These are phyloP conservation scores for Cyclargus thomasi DNA, from an alignment of 1,140 invertebrate species.

Conservation along the genomic window DNA sequence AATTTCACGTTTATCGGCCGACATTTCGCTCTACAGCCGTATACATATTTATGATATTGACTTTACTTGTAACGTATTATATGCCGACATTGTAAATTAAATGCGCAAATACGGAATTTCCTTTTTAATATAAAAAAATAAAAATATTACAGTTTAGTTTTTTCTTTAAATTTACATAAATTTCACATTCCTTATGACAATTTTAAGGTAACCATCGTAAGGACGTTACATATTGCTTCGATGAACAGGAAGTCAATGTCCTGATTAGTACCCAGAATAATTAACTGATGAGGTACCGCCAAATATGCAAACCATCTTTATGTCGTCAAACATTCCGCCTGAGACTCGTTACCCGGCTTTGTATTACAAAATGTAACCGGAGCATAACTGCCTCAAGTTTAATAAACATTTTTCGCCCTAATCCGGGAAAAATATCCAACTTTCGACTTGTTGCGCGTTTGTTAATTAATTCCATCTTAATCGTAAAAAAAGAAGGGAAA, in stretches of 20 bases:
- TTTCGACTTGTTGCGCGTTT: slow-evolving; percentile 14
- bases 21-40: slow-evolving; percentile 23
- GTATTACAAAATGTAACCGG: not conserved
- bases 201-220: no score
- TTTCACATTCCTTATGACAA: no score
- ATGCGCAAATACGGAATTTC: not conserved
- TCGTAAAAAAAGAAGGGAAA: slow-evolving; percentile 24
- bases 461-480: slow-evolving; percentile 24
- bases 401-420: slow-evolving; percentile 6
- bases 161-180: no score
- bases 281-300: not conserved
- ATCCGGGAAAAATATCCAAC: not conserved
- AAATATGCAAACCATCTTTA: not conserved
- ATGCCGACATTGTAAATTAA: not conserved
- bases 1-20: slow-evolving; percentile 32
- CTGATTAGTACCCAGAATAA: not conserved
- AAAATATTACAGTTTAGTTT: not conserved
- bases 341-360: not conserved
- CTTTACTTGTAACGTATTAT: no score
- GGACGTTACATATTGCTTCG: no score
- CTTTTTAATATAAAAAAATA: not conserved
- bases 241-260: no score
- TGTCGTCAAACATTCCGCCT: not conserved
- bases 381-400: not conserved
- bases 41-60: slow-evolving; percentile 23